Evolutionary conservation across 2,113 vertebrate genomes (phyloP).

Genomic region (Colistium nudipinnis): DNA sequence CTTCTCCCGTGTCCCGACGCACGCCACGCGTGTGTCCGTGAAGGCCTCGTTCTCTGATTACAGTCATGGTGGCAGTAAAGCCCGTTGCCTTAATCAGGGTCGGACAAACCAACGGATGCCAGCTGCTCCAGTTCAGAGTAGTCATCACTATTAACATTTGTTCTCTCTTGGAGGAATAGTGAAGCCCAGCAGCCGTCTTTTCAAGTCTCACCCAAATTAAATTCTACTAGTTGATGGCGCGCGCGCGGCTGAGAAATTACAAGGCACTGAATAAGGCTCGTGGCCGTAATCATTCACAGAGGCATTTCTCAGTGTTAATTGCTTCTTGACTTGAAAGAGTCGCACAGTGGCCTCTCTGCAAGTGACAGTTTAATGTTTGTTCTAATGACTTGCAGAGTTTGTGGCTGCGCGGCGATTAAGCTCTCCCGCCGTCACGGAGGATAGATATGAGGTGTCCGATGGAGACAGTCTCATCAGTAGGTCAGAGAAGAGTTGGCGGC

Average conservation of each 20-base stretch:
- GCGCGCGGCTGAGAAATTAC: constrained; percentile 37
- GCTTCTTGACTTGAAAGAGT: constrained; percentile 62
- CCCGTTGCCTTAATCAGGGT: constrained; percentile 56
- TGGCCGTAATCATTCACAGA: constrained; percentile 50
- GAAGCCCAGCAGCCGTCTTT: constrained; percentile 16
- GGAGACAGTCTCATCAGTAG: constrained; percentile 27
- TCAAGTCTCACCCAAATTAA: constrained; percentile 43
- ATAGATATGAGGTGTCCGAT: constrained; percentile 18
- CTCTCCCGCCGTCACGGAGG: constrained; percentile 24
- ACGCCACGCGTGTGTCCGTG: background rate
- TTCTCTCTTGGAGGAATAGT: constrained; percentile 44
- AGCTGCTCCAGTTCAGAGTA: constrained; percentile 46
- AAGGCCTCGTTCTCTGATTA: constrained; percentile 52
- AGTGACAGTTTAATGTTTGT: constrained; percentile 50
- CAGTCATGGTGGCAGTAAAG: constrained; percentile 46
- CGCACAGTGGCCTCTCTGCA: constrained; percentile 26
- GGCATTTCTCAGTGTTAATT: constrained; percentile 54
- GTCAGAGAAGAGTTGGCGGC: constrained; percentile 3
- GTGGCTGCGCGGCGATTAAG: constrained; percentile 7
- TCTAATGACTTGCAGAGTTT: constrained; percentile 53
- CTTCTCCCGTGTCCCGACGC: too few species aligned
- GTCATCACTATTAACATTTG: constrained; percentile 38
- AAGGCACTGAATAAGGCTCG: constrained; percentile 37
- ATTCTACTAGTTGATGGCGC: constrained; percentile 25
- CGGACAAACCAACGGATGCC: constrained; percentile 53